Conservation (phyloP, 2,113 vertebrate species). For the Daphoenositta chrysoptera region DNA sequence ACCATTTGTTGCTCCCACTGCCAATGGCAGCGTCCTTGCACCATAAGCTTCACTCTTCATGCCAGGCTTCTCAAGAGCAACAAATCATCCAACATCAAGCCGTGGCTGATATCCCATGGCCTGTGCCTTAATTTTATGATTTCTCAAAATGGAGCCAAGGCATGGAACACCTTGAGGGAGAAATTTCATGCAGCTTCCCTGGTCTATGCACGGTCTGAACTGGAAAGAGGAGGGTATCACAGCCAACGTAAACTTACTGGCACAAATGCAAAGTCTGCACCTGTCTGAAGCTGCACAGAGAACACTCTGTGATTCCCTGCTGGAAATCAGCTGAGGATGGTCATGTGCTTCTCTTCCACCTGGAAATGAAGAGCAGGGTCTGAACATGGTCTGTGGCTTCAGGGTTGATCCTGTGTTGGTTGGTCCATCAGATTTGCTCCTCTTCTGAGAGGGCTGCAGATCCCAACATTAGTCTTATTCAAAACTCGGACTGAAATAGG, state of each 20-base stretch:
- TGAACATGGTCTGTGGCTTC: neutral
- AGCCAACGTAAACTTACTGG: neutral
- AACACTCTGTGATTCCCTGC: neutral
- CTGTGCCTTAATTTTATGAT: neutral
- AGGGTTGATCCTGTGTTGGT: neutral
- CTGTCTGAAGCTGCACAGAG: neutral
- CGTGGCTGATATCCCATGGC: neutral
- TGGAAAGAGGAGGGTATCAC: neutral
- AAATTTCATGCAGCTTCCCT: neutral
- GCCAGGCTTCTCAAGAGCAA: neutral
- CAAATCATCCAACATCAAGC: neutral
- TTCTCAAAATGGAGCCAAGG: neutral
- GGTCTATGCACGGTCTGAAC: neutral
- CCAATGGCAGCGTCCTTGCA: neutral
- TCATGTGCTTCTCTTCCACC: neutral
- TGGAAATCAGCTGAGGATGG: neutral
- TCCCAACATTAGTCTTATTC: neutral
- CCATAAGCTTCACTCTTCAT: neutral
- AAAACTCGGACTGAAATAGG: rapidly evolving
- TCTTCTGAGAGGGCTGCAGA: neutral
- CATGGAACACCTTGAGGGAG: neutral
- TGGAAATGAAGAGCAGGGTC: neutral
- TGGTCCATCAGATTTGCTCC: neutral
- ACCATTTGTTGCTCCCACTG: neutral
- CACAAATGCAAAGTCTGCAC: neutral